Percentiles rank a stretch among this genome's conserved stretches.
Conservation (phyloP, 1,140 invertebrate species). For the Fopius arisanus region DNA sequence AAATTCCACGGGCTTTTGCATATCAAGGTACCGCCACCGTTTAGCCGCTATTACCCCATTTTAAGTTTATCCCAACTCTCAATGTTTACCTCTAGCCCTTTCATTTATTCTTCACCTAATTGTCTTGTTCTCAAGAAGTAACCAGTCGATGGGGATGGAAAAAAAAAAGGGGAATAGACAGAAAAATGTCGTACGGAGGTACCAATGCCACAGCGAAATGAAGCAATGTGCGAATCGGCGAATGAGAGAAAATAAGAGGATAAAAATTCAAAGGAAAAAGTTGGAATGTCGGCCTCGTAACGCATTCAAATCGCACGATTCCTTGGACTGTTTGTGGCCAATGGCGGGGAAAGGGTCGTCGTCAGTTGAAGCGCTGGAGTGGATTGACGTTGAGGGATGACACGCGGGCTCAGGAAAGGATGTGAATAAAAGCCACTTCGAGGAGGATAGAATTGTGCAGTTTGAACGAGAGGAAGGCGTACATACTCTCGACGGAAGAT, state of each 20-base stretch:
- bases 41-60: constrained; percentile 42
- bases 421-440: background rate
- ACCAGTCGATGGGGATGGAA: background rate
- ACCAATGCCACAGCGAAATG: background rate
- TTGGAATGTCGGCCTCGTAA: constrained; percentile 45
- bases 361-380: constrained; percentile 19
- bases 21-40: constrained; percentile 46
- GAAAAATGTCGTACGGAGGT: constrained; percentile 3
- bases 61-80: constrained; percentile 15
- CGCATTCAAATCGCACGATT: constrained; percentile 54
- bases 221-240: constrained; percentile 4
- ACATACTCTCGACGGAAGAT: background rate
- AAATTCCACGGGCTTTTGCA: constrained; percentile 45
- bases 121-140: constrained; percentile 20
- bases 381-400: constrained; percentile 60
- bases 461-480: background rate
- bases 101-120: constrained; percentile 17
- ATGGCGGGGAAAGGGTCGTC: background rate
- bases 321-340: constrained; percentile 20
- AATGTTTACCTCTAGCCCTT: constrained; percentile 2
- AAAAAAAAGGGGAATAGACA: background rate
- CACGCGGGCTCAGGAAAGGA: constrained; percentile 32
- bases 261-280: constrained; percentile 21
- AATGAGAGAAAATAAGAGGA: constrained; percentile 9
- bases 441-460: background rate